Evolutionary conservation across 2,113 vertebrate genomes (phyloP).

Genomic region (Sterna hirundo): DNA sequence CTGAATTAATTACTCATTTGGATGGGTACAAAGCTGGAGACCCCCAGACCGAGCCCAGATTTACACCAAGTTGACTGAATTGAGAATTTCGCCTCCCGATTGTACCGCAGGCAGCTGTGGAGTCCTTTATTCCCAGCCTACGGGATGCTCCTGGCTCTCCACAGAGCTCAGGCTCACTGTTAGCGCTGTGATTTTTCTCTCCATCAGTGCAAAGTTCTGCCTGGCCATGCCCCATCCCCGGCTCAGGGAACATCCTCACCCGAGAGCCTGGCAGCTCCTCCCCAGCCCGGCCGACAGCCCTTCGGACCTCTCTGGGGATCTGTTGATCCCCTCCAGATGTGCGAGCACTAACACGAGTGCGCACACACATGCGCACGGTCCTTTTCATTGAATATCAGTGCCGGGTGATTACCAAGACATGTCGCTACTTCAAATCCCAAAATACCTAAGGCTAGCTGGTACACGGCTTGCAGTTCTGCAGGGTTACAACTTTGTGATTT

Average conservation of each 20-base stretch:
- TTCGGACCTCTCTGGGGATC: neutral
- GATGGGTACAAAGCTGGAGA: neutral
- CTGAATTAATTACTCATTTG: slow-evolving; percentile 17
- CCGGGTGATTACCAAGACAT: neutral
- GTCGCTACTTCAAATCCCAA: fast-evolving
- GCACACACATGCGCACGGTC: fast-evolving
- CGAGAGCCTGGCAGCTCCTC: neutral
- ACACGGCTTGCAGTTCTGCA: neutral
- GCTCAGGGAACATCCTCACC: neutral
- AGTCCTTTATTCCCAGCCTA: neutral
- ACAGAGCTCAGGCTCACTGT: neutral
- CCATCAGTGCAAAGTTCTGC: neutral
- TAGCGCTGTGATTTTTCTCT: neutral
- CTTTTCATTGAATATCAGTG: neutral
- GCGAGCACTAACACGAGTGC: fast-evolving
- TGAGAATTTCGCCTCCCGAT: neutral
- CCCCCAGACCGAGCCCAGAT: neutral
- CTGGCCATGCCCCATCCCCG: no score
- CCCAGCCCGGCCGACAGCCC: neutral
- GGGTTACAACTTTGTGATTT: neutral
- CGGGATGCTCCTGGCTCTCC: neutral
- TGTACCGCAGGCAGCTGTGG: neutral
- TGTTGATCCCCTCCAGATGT: neutral
- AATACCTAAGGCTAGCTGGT: neutral
- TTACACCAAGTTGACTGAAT: neutral